Conservation (phyloP, 2,113 vertebrate genomes). For the Prionailurus viverrinus region DNA sequence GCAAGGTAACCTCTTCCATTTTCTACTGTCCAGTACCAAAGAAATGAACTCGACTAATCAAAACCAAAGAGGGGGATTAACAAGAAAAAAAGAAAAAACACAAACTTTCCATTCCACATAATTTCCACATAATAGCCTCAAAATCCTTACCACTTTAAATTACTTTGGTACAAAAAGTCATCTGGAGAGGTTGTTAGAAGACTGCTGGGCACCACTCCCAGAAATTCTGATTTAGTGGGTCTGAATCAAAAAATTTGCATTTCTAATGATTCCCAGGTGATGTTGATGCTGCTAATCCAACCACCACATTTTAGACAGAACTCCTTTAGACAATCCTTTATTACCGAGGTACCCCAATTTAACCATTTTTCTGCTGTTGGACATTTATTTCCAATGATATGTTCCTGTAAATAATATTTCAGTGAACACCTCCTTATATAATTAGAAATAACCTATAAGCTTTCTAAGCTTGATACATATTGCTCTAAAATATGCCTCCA, state of each 20-base stretch:
- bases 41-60: not conserved
- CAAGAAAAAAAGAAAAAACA: not conserved
- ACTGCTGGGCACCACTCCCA: not conserved
- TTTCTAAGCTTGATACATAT: not conserved
- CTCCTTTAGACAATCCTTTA: not conserved
- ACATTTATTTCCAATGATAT: not conserved
- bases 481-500: not conserved
- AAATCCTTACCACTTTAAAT: constrained; percentile 2
- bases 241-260: not conserved
- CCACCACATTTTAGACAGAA: not conserved
- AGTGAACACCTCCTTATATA: not conserved
- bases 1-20: not conserved
- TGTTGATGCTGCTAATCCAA: not conserved
- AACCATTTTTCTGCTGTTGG: not conserved
- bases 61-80: not conserved
- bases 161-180: not conserved
- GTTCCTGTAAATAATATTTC: not conserved
- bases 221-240: not conserved
- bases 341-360: not conserved
- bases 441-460: not conserved
- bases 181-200: not conserved
- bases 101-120: not conserved
- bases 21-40: not conserved
- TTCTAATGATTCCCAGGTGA: not conserved
- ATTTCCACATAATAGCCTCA: not conserved